Conservation (phyloP, 23 tunicate genomes). For the Trididemnum miniatum region DNA sequence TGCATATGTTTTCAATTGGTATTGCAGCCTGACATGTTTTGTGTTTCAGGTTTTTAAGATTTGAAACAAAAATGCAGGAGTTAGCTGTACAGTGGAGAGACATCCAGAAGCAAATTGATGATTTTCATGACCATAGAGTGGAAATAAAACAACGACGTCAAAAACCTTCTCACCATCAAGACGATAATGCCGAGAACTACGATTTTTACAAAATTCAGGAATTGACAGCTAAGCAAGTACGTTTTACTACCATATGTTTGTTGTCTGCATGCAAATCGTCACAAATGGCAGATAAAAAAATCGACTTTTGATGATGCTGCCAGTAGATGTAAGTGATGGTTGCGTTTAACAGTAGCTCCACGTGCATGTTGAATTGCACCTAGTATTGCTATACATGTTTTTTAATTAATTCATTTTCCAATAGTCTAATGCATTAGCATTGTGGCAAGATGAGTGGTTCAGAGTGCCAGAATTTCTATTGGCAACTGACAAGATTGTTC, state of each 20-base stretch:
- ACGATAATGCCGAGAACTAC: slow-evolving; percentile 1
- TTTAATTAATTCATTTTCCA: too few species aligned
- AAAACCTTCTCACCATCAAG: neutral
- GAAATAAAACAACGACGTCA: slow-evolving; percentile 25
- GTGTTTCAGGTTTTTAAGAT: slow-evolving; percentile 27
- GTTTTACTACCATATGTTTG: neutral
- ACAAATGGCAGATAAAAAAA: too few species aligned
- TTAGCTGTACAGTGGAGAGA: slow-evolving; percentile 47
- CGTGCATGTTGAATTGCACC: too few species aligned
- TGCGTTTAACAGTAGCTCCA: too few species aligned
- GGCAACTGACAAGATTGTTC: too few species aligned
- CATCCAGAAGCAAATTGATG: slow-evolving; percentile 50
- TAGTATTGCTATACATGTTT: too few species aligned
- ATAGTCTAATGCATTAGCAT: too few species aligned
- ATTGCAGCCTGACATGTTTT: neutral
- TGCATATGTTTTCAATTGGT: neutral
- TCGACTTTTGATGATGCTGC: too few species aligned
- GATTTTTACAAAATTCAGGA: slow-evolving; percentile 26
- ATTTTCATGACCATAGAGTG: slow-evolving; percentile 42
- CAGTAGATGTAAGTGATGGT: too few species aligned
- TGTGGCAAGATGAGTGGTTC: too few species aligned
- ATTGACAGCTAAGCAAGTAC: slow-evolving; percentile 4
- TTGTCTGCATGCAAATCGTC: too few species aligned
- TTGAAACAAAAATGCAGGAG: slow-evolving; percentile 62
- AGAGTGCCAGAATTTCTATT: too few species aligned